These are phyloP conservation scores for Eupithecia centaureata DNA, from an alignment of 2,888 invertebrate species.

Conservation along the genomic window DNA sequence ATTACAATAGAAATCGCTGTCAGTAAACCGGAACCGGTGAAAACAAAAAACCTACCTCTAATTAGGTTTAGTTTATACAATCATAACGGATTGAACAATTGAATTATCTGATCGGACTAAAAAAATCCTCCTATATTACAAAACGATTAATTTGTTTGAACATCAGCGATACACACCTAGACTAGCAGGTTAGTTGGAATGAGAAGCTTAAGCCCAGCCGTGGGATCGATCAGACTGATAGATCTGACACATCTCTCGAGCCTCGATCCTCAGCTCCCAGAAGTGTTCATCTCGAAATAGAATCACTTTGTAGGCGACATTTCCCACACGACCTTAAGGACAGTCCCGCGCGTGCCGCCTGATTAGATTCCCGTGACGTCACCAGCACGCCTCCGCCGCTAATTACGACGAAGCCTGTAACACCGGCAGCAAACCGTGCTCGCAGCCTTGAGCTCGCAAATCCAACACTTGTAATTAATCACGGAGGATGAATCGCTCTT, in stretches of 20 bases:
- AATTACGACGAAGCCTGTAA: constrained; percentile 10
- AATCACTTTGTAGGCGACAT: background rate
- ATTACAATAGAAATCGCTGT: background rate
- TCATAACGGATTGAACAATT: too few species aligned
- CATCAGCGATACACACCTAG: too few species aligned
- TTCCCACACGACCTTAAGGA: background rate
- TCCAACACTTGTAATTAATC: constrained; percentile 32
- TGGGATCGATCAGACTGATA: too few species aligned
- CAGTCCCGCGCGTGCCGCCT: constrained; percentile 14
- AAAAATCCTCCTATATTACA: too few species aligned
- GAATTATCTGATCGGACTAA: too few species aligned
- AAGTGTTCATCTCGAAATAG: constrained; percentile 16
- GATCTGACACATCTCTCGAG: background rate
- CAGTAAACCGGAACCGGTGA: background rate
- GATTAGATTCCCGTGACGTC: constrained; percentile 32
- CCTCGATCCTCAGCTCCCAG: background rate
- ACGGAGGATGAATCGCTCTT: constrained; percentile 24
- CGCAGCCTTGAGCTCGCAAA: constrained; percentile 21
- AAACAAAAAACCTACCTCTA: too few species aligned
- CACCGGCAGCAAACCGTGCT: constrained; percentile 7
- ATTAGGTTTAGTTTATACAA: too few species aligned
- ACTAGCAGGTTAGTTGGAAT: too few species aligned
- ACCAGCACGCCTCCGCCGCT: constrained; percentile 10
- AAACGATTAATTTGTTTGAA: too few species aligned
- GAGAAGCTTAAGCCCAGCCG: too few species aligned